Percentiles rank a stretch among this genome's conserved stretches.
phyloP scores from a whole-genome alignment of 2,888 invertebrate genomes.

The Hecatera dysodea region DNA sequence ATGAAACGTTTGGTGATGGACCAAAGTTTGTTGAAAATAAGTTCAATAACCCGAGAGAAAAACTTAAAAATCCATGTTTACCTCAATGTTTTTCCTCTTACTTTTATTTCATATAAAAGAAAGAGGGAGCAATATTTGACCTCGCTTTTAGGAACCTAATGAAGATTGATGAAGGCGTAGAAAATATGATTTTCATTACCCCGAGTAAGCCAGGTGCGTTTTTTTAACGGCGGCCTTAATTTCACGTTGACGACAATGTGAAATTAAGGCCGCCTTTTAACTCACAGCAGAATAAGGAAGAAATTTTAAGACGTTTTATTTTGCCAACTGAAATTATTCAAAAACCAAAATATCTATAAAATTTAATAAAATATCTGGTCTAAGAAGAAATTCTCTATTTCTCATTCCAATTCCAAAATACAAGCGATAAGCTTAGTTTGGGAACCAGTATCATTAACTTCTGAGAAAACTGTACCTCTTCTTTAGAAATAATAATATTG shows the following conservation, averaged over 20 bases:
- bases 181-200: slow-evolving; percentile 56
- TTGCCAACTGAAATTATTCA: too few species aligned
- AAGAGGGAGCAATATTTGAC: slow-evolving; percentile 27
- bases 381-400: too few species aligned
- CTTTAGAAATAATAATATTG: too few species aligned
- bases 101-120: slow-evolving; percentile 24
- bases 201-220: slow-evolving; percentile 19
- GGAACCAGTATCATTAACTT: too few species aligned
- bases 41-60: not conserved
- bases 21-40: not conserved
- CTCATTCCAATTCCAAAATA: too few species aligned
- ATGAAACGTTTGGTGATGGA: too few species aligned
- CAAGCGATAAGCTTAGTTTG: too few species aligned
- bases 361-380: too few species aligned
- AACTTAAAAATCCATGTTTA: not conserved
- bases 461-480: too few species aligned
- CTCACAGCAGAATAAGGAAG: not conserved
- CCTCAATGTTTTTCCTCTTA: slow-evolving; percentile 1
- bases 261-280: too few species aligned
- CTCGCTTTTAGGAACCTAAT: slow-evolving; percentile 46
- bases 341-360: too few species aligned
- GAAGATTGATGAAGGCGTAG: slow-evolving; percentile 65
- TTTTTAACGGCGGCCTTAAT: not conserved
- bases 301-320: not conserved
- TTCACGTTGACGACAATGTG: not conserved